These are phyloP conservation scores for Apogon hyalosoma DNA, from an alignment of 2,797 vertebrate genomes.

Conservation along the genomic window DNA sequence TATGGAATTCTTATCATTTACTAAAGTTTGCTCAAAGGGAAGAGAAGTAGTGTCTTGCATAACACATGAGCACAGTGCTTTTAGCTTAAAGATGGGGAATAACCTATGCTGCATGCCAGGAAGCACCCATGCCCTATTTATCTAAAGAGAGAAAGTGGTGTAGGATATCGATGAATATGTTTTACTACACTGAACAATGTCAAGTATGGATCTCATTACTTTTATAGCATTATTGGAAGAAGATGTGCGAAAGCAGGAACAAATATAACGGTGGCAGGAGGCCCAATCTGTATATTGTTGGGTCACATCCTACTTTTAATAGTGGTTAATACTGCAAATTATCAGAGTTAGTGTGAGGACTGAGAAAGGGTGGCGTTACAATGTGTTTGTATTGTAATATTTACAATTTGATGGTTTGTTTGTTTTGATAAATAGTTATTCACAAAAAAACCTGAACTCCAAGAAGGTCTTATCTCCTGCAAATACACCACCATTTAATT, in stretches of 20 bases:
- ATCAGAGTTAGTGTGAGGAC: slow-evolving; percentile 13
- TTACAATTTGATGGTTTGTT: not conserved
- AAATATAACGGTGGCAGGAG: not conserved
- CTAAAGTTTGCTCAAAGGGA: not conserved
- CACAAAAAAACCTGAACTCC: slow-evolving; percentile 1
- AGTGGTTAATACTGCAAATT: slow-evolving; percentile 45
- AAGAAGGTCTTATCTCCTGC: slow-evolving; percentile 21
- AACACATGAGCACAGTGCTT: not conserved
- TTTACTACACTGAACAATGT: slow-evolving; percentile 9
- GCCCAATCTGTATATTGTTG: slow-evolving; percentile 13
- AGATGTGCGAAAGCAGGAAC: slow-evolving; percentile 30
- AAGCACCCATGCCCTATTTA: slow-evolving; percentile 7
- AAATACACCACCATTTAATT: slow-evolving; percentile 52
- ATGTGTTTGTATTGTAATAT: slow-evolving; percentile 2
- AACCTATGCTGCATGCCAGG: slow-evolving; percentile 7
- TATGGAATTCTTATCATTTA: not conserved
- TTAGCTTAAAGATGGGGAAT: slow-evolving; percentile 24
- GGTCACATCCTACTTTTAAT: slow-evolving; percentile 11
- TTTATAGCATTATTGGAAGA: slow-evolving; percentile 5
- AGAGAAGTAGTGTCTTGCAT: not conserved
- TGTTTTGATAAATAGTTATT: slow-evolving; percentile 26
- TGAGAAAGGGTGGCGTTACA: slow-evolving; percentile 9
- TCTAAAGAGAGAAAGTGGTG: slow-evolving; percentile 3
- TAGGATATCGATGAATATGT: not conserved
- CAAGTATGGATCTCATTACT: slow-evolving; percentile 15